Evolutionary conservation across 2,888 invertebrate genomes (phyloP), one percentile per base, ranked within the genome.

Genomic region (Clanis bilineata): DNA sequence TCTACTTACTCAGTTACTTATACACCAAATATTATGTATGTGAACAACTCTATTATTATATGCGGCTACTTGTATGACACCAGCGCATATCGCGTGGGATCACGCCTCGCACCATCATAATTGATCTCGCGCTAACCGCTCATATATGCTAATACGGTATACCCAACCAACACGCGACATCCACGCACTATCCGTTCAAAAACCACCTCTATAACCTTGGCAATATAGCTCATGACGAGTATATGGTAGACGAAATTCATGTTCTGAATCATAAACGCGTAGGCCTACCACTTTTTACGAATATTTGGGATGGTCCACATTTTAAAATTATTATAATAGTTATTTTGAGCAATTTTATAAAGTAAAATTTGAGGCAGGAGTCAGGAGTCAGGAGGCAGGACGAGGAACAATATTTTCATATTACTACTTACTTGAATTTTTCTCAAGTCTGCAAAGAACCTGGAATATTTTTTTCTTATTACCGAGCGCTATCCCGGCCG

Each of bases 91-190:
- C 62, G 80, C 76, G 78, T 81, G 77, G 79, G 79, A 74, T 76
- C 72, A 63, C 70, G 69, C 66, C 68, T 63, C 71, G 57, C 71
- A 72, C 72, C 74, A 70, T 81, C 80, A 80, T 86, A 85, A 86
- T 87, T 83, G 83, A 79, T 74, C 76, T 70, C 68, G 72, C 77
- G 9, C 18, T 32, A 51, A 51, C 51, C 32, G 51, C 32, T 51
- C 75, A 79, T 80, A 79, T 85, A 82, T 84, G 79, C 75, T 79
- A 82, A 84, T 80, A 74, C 72, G 62, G 67, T 63, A 72, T 62
- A 61, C 61, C 64, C 64, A 65, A 71, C 68, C 66, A 75, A 51
- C 51, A 18, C 51, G 1, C 18, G 10, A 32, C 28, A 9, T 28
- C 47, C 51, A 32, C 51, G 18, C 32, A 12, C 3, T 28, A 2